These are phyloP conservation scores for Drosophila acutilabella DNA, from an alignment of 2,888 invertebrate species.

Conservation along the genomic window DNA sequence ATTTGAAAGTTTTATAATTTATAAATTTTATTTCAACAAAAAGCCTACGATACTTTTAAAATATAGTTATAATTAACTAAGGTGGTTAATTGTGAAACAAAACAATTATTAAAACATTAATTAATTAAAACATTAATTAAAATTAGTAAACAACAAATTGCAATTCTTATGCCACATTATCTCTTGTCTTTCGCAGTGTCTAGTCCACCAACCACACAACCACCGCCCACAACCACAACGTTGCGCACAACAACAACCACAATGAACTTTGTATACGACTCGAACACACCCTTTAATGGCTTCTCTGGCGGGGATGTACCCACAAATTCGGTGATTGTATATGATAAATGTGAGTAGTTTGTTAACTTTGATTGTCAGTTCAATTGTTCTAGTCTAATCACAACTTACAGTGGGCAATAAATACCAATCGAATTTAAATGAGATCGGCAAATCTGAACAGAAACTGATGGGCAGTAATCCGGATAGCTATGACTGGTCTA, in stretches of 20 bases:
- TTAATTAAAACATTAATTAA: too few species aligned
- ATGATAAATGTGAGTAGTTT: slow-evolving; percentile 86
- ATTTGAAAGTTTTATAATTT: too few species aligned
- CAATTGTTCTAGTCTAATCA: slow-evolving; percentile 7
- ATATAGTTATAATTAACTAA: too few species aligned
- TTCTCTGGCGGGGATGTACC: slow-evolving; percentile 86
- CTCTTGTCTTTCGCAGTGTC: slow-evolving; percentile 87
- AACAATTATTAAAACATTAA: too few species aligned
- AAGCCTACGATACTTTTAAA: too few species aligned
- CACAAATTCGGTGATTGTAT: slow-evolving; percentile 87
- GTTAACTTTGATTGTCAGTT: slow-evolving; percentile 10
- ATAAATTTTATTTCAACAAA: too few species aligned
- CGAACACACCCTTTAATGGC: slow-evolving; percentile 86
- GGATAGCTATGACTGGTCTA: slow-evolving; percentile 83
- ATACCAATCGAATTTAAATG: slow-evolving; percentile 90
- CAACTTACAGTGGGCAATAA: slow-evolving; percentile 88
- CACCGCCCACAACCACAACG: slow-evolving; percentile 89
- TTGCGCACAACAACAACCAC: slow-evolving; percentile 87
- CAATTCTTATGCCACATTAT: neutral
- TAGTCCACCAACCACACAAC: slow-evolving; percentile 92
- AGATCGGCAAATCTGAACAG: slow-evolving; percentile 92
- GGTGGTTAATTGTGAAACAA: too few species aligned
- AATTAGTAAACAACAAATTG: too few species aligned
- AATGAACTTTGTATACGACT: slow-evolving; percentile 31
- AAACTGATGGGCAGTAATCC: slow-evolving; percentile 86